Evolutionary conservation across 2,797 vertebrate genomes (phyloP).

Genomic region (Darevskia mixta): DNA sequence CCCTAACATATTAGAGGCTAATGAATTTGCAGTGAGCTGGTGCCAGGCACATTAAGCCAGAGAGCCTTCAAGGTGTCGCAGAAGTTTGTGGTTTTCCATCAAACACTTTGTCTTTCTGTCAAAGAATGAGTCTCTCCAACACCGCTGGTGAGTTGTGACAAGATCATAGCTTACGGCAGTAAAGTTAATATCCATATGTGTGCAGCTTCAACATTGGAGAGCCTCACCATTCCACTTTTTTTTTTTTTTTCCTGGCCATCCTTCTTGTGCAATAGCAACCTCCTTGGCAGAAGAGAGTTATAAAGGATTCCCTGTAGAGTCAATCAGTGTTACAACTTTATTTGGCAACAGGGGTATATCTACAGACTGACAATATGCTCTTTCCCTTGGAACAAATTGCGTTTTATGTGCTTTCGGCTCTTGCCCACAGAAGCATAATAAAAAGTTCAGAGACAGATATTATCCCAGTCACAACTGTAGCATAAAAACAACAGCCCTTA

Average conservation of each 20-base stretch:
- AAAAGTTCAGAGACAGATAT: constrained; percentile 21
- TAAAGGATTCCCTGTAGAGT: constrained; percentile 3
- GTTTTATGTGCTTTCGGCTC: neutral
- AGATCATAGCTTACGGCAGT: neutral
- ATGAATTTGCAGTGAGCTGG: neutral
- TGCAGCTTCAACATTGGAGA: neutral
- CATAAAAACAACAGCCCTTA: neutral
- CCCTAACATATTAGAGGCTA: neutral
- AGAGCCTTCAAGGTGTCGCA: neutral
- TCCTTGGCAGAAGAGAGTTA: neutral
- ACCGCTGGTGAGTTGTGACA: neutral
- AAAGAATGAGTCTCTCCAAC: neutral
- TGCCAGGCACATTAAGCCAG: neutral
- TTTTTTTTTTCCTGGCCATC: neutral
- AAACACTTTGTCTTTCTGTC: neutral
- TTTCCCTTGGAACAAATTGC: constrained; percentile 28
- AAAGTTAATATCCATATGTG: constrained; percentile 16
- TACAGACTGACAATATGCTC: neutral
- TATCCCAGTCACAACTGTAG: neutral
- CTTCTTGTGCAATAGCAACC: neutral
- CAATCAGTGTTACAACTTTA: constrained; percentile 17
- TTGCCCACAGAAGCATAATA: neutral
- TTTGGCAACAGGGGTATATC: neutral
- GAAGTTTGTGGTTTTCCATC: neutral
- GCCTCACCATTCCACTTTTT: neutral